Evolutionary conservation across 2,888 invertebrate genomes (phyloP).

Genomic region (Drosophila mayaguana): DNA sequence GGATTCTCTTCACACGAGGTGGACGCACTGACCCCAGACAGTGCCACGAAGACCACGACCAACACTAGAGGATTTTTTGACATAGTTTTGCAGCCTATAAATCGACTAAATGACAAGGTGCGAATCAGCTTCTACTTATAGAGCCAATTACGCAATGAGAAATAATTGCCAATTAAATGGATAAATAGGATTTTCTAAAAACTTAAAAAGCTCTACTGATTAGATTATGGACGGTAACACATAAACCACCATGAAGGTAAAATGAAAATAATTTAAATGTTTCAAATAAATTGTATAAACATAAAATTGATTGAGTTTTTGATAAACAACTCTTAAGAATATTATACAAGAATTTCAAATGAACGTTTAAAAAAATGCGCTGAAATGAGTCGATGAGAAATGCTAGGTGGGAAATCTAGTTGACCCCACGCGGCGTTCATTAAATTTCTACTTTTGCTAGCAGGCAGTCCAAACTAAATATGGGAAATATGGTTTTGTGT

Average conservation of each 20-base stretch:
- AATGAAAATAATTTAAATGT: background rate
- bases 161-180: background rate
- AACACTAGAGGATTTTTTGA: background rate
- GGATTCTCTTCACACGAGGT: background rate
- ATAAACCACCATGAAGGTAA: background rate
- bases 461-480: slow-evolving; percentile 27
- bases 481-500: too few species aligned
- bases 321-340: too few species aligned
- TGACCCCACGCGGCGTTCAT: slow-evolving; percentile 47
- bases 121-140: background rate
- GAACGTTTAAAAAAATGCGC: background rate
- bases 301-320: too few species aligned
- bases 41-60: too few species aligned
- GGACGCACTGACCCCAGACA: background rate
- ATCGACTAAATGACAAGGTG: background rate
- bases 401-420: too few species aligned
- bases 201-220: background rate
- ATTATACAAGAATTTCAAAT: background rate
- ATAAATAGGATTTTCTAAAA: background rate
- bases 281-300: too few species aligned
- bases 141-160: background rate
- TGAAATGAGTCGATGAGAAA: too few species aligned
- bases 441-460: slow-evolving; percentile 40
- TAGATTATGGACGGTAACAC: background rate
- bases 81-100: background rate